Conservation (phyloP, 1,140 invertebrate genomes). For the Capitella teleta region DNA sequence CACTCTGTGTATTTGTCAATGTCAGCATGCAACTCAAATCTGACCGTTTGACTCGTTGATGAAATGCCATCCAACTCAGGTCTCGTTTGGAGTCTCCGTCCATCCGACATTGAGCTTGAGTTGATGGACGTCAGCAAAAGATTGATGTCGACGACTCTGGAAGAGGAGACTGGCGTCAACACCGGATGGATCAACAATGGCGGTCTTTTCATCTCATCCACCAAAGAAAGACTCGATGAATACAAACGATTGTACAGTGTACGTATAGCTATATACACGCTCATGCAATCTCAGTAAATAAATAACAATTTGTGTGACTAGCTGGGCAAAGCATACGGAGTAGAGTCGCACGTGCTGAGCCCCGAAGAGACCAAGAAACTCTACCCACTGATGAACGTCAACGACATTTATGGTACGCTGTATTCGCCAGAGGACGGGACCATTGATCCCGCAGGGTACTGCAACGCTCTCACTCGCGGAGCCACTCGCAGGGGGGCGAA, state of each 20-base stretch:
- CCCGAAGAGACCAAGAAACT: slow-evolving; percentile 59
- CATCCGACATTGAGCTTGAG: slow-evolving; percentile 68
- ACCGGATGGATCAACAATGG: slow-evolving; percentile 80
- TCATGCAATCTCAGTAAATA: background rate
- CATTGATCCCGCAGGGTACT: slow-evolving; percentile 65
- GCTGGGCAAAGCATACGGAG: slow-evolving; percentile 58
- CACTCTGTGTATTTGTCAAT: too few species aligned
- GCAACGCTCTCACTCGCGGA: slow-evolving; percentile 58
- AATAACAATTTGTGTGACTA: slow-evolving; percentile 4
- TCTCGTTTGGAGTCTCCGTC: slow-evolving; percentile 68
- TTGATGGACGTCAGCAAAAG: slow-evolving; percentile 57
- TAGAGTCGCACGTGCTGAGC: slow-evolving; percentile 60
- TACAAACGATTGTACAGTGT: slow-evolving; percentile 56
- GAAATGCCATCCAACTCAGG: slow-evolving; percentile 50
- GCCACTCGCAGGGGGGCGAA: slow-evolving; percentile 58
- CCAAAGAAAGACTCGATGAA: slow-evolving; percentile 64
- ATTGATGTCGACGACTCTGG: slow-evolving; percentile 52
- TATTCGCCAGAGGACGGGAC: slow-evolving; percentile 70
- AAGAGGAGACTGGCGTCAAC: slow-evolving; percentile 65
- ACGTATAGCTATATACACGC: background rate
- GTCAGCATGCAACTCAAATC: too few species aligned
- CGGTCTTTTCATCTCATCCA: slow-evolving; percentile 70
- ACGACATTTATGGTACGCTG: slow-evolving; percentile 60
- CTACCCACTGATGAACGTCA: slow-evolving; percentile 67
- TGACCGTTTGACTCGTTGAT: too few species aligned